phyloP scores from a whole-genome alignment of 1,140 invertebrate genomes.

The Euwallacea fornicatus region DNA sequence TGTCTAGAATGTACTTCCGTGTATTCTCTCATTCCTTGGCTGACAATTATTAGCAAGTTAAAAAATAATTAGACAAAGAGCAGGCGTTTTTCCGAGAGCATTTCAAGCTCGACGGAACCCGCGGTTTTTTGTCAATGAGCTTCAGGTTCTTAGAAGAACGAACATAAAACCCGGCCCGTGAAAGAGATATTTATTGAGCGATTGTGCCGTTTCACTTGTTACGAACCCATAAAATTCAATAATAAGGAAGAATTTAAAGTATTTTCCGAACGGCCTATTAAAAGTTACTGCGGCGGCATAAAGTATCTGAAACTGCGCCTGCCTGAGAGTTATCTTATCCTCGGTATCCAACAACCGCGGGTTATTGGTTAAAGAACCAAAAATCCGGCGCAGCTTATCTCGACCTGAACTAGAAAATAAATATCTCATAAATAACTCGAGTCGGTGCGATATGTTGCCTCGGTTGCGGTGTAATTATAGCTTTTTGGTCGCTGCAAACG shows the following conservation, averaged over 20 bases:
- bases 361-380: slow-evolving; percentile 15
- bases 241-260: too few relatives aligned
- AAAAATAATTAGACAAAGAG: slow-evolving; percentile 3
- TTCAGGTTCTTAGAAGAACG: background rate
- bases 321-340: background rate
- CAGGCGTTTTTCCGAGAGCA: background rate
- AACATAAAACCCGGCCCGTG: background rate
- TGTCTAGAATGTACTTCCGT: slow-evolving; percentile 12
- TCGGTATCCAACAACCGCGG: background rate
- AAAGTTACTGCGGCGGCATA: background rate
- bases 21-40: background rate
- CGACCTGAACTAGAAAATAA: slow-evolving; percentile 18
- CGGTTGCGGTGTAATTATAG: slow-evolving; percentile 17
- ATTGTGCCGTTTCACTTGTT: too few relatives aligned
- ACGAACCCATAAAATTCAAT: too few relatives aligned
- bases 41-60: slow-evolving; percentile 1
- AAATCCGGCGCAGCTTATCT: slow-evolving; percentile 9
- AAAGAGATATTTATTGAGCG: background rate
- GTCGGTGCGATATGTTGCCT: slow-evolving; percentile 1
- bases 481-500: slow-evolving; percentile 15
- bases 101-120: background rate
- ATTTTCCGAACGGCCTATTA: background rate
- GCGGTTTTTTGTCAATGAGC: background rate
- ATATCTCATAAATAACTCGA: slow-evolving; percentile 16
- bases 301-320: background rate